Conservation (phyloP, 1,140 invertebrate genomes). For the Sycobia sp. region DNA sequence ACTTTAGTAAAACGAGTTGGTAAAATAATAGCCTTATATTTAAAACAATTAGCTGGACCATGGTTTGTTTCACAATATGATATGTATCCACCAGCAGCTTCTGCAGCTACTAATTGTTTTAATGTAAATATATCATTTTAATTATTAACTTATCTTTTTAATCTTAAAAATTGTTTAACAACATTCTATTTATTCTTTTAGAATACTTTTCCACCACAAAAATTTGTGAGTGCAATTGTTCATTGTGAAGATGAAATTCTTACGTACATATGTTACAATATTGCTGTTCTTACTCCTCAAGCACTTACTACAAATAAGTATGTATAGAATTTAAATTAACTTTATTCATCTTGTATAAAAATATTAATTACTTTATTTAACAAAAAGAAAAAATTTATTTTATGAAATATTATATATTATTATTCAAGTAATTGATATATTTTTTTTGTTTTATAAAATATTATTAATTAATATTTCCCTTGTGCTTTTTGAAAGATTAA, state of each 20-base stretch:
- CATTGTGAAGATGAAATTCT: constrained; percentile 81
- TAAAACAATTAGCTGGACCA: constrained; percentile 75
- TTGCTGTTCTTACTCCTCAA: constrained; percentile 70
- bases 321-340: constrained; percentile 7
- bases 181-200: constrained; percentile 40
- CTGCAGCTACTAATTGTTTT: constrained; percentile 74
- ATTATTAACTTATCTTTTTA: constrained; percentile 8
- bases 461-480: background rate
- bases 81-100: constrained; percentile 78
- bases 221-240: constrained; percentile 73
- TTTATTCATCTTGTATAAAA: background rate
- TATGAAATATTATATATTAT: no score
- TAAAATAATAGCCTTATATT: constrained; percentile 75
- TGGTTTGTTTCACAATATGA: constrained; percentile 84
- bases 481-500: background rate
- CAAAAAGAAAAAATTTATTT: background rate
- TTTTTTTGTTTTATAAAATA: background rate
- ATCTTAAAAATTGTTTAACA: background rate
- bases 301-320: constrained; percentile 53
- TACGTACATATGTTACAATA: constrained; percentile 72
- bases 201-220: constrained; percentile 73
- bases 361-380: background rate
- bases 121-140: constrained; percentile 55
- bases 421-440: no score
- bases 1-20: constrained; percentile 71